These are phyloP conservation scores for Antennarius maculatus DNA, from an alignment of 2,797 vertebrate species.

Conservation along the genomic window DNA sequence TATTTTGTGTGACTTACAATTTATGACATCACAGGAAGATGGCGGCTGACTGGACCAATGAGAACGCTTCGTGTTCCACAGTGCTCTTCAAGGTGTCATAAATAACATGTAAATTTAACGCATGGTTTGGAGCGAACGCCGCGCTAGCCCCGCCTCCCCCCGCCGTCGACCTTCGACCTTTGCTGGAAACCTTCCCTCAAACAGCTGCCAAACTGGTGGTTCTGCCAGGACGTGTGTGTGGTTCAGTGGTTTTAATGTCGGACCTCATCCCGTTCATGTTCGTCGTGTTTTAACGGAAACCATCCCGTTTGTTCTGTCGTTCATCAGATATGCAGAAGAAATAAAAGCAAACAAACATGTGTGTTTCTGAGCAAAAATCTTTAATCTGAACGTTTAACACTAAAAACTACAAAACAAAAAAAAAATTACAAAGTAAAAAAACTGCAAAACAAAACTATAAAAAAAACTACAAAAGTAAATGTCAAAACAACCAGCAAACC, in stretches of 20 bases:
- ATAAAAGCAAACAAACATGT: conserved; percentile 64
- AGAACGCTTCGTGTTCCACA: not conserved
- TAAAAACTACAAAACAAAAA: no score
- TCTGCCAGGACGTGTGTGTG: conserved; percentile 70
- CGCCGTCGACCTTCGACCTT: conserved; percentile 60
- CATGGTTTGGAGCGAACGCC: conserved; percentile 49
- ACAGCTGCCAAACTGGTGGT: conserved; percentile 78
- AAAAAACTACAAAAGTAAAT: no score
- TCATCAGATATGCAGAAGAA: conserved; percentile 77
- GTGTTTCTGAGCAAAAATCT: no score
- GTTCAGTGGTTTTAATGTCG: conserved; percentile 75
- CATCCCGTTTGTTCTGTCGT: conserved; percentile 76
- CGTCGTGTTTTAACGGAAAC: conserved; percentile 69
- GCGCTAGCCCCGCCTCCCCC: conserved; percentile 43
- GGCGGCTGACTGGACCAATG: no score
- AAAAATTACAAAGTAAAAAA: no score
- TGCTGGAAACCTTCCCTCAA: conserved; percentile 48
- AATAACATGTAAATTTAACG: conserved; percentile 11
- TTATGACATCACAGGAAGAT: no score
- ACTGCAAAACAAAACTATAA: no score
- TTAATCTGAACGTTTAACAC: no score
- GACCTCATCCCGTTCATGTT: conserved; percentile 75
- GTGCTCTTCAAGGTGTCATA: conserved; percentile 2
- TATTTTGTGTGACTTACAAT: no score
- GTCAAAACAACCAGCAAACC: no score